phyloP scores from a whole-genome alignment of 2,797 vertebrate genomes.

The Craterocephalus amniculus region DNA sequence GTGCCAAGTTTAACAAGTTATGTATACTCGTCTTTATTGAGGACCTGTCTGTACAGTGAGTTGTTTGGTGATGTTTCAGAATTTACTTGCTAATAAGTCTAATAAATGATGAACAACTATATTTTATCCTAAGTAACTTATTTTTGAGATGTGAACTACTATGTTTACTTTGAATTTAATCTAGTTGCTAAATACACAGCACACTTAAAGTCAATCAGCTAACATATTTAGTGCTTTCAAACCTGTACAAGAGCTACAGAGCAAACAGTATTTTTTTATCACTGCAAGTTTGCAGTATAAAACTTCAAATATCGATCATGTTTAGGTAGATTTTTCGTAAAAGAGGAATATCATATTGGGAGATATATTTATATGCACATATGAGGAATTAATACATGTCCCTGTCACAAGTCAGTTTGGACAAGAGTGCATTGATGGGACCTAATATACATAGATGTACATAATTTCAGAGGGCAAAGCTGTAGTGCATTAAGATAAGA shows the following conservation, averaged over 20 bases:
- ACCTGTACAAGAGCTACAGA: background rate
- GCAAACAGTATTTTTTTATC: background rate
- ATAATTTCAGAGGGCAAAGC: no score
- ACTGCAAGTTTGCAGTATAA: background rate
- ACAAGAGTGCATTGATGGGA: no score
- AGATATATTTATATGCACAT: no score
- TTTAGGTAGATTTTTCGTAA: background rate
- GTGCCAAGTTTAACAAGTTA: constrained; percentile 75
- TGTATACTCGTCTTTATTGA: constrained; percentile 61
- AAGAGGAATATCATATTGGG: no score
- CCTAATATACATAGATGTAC: no score
- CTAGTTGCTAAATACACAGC: no score
- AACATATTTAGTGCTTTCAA: no score
- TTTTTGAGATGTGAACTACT: background rate
- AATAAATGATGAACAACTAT: constrained; percentile 66
- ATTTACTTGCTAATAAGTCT: constrained; percentile 71
- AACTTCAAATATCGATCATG: background rate
- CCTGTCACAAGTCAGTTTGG: no score
- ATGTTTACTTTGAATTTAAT: background rate
- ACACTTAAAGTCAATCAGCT: no score
- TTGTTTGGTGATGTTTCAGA: constrained; percentile 67
- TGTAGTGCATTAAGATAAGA: background rate
- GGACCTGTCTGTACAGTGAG: constrained; percentile 71
- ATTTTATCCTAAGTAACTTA: background rate
- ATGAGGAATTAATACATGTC: no score